Evolutionary conservation across 2,888 invertebrate genomes (phyloP).

Genomic region (Empis livida): DNA sequence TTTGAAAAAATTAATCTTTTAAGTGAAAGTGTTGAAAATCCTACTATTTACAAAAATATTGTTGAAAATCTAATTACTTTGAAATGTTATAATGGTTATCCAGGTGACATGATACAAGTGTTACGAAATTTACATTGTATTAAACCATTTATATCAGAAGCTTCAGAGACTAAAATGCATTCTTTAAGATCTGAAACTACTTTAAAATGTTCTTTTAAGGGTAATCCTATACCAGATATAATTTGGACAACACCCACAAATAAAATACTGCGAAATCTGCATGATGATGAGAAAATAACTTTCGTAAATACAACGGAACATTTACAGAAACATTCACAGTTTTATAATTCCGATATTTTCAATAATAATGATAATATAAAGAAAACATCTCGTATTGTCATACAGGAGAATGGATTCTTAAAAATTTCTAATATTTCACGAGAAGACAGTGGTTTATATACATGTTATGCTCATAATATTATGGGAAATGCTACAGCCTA

Average conservation of each 20-base stretch:
- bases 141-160: constrained; percentile 45
- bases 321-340: not conserved
- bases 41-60: constrained; percentile 2
- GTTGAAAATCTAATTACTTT: constrained; percentile 36
- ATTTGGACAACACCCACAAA: constrained; percentile 75
- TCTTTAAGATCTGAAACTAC: constrained; percentile 52
- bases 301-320: too few relatives aligned
- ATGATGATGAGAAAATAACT: constrained; percentile 42
- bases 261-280: constrained; percentile 63
- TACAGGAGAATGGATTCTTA: constrained; percentile 67
- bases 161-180: constrained; percentile 50
- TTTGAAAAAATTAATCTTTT: constrained; percentile 35
- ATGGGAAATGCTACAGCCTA: constrained; percentile 64
- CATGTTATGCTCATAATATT: constrained; percentile 75
- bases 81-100: constrained; percentile 52
- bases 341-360: constrained; percentile 24
- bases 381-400: constrained; percentile 24
- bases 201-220: constrained; percentile 62
- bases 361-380: constrained; percentile 26
- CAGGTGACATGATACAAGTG: constrained; percentile 54
- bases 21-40: constrained; percentile 35
- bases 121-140: constrained; percentile 59
- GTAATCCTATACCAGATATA: constrained; percentile 65
- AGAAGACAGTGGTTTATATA: constrained; percentile 73
- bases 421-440: constrained; percentile 56